Conservation (phyloP, 2,888 invertebrate genomes). For the Eupeodes luniger region DNA sequence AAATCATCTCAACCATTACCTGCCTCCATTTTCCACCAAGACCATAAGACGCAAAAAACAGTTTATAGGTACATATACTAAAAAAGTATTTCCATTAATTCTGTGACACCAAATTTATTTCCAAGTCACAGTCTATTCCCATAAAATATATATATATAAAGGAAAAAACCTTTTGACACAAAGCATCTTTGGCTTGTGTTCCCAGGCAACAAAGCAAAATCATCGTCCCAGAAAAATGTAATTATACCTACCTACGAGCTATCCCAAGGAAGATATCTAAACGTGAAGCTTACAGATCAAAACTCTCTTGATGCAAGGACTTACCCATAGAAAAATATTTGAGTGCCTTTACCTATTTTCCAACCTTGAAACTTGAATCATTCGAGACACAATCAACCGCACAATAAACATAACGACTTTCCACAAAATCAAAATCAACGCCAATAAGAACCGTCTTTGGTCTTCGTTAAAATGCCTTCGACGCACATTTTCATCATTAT, state of each 20-base stretch:
- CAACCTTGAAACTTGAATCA: slow-evolving; percentile 29
- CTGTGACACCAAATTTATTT: slow-evolving; percentile 50
- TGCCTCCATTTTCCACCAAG: neutral
- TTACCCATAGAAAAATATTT: neutral
- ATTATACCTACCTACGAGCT: slow-evolving; percentile 35
- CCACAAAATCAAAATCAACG: neutral
- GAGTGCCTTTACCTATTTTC: slow-evolving; percentile 9
- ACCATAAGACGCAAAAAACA: neutral
- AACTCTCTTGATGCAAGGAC: neutral
- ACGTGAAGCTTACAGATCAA: neutral
- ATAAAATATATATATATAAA: neutral
- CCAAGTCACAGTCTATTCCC: slow-evolving; percentile 26
- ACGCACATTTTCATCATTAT: slow-evolving; percentile 22
- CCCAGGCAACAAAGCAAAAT: slow-evolving; percentile 37
- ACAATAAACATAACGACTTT: slow-evolving; percentile 2
- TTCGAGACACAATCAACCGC: neutral
- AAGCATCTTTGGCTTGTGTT: slow-evolving; percentile 31
- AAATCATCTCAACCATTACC: neutral
- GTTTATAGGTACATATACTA: neutral
- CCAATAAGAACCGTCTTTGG: neutral
- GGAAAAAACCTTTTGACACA: slow-evolving; percentile 62
- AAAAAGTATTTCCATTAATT: slow-evolving; percentile 62
- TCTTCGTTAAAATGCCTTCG: slow-evolving; percentile 39
- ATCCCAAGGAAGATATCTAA: neutral
- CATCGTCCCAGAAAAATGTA: slow-evolving; percentile 46